These are phyloP conservation scores for Percopsis transmontana DNA, from an alignment of 2,113 vertebrate genomes.

Conservation along the genomic window DNA sequence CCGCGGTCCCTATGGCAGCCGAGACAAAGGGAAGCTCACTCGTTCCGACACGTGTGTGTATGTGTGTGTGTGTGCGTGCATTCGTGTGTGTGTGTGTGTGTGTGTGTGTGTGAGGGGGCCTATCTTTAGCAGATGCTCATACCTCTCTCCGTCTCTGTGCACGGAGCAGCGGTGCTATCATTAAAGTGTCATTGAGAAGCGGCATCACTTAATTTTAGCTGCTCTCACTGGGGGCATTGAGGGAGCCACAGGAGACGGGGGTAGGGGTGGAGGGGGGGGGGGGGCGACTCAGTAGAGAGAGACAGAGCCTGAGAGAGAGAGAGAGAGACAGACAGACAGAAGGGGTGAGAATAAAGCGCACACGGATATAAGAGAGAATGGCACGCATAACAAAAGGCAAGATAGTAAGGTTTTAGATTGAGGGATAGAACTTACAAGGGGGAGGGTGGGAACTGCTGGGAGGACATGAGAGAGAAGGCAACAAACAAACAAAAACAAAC, in stretches of 20 bases:
- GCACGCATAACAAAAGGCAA: conserved; percentile 50
- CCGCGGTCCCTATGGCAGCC: conserved; percentile 72
- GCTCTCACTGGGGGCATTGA: conserved; percentile 85
- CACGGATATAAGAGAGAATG: conserved; percentile 8
- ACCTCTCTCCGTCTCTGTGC: conserved; percentile 90
- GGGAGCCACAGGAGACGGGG: conserved; percentile 63
- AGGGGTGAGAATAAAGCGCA: conserved; percentile 38
- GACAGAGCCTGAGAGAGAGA: background rate
- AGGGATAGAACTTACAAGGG: conserved; percentile 79
- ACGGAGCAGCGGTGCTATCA: conserved; percentile 88
- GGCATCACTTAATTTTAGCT: conserved; percentile 99
- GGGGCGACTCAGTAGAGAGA: conserved; percentile 21
- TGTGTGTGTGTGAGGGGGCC: conserved; percentile 58
- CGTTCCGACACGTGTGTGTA: conserved; percentile 68
- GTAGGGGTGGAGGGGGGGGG: background rate
- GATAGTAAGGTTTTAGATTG: conserved; percentile 50
- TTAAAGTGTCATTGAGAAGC: conserved; percentile 99
- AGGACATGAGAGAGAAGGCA: background rate
- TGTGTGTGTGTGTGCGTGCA: conserved; percentile 40
- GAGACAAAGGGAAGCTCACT: conserved; percentile 81
- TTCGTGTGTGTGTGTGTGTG: conserved; percentile 51
- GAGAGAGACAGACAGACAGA: background rate
- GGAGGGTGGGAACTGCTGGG: conserved; percentile 79
- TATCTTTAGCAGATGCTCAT: conserved; percentile 91
- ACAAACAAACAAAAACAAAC: conserved; percentile 9